A percentile compares a stretch with the other conserved stretches of the same genome.
Conservation (phyloP, 2,113 vertebrate genomes). For the Apodemus sylvaticus region DNA sequence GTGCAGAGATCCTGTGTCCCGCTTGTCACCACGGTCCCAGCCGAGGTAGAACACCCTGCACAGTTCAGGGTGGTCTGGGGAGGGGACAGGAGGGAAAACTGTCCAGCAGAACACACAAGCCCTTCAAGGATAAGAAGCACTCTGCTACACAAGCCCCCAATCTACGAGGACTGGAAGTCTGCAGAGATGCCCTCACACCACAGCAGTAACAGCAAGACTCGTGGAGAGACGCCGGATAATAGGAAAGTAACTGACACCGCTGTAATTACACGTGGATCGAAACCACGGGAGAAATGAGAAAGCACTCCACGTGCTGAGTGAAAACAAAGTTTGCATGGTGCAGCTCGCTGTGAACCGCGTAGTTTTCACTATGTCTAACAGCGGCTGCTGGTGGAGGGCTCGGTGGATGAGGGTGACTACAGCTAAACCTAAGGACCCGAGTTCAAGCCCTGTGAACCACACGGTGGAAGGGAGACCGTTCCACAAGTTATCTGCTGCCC, state of each 20-base stretch:
- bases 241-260: neutral
- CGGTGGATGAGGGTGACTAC: neutral
- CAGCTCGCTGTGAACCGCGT: neutral
- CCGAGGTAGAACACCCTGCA: neutral
- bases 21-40: neutral
- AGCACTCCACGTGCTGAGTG: neutral
- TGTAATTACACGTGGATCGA: neutral
- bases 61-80: neutral
- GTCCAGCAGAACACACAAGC: neutral
- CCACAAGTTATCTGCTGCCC: neutral
- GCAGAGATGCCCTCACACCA: neutral
- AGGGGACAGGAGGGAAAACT: neutral
- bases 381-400: neutral
- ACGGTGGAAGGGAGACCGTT: neutral
- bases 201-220: neutral
- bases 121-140: neutral
- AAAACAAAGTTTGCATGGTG: neutral
- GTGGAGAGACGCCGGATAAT: too few relatives aligned
- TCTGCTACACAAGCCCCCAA: neutral
- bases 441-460: neutral
- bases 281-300: neutral
- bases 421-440: neutral
- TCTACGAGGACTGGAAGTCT: neutral
- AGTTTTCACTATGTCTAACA: neutral
- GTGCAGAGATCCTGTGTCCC: neutral